Percentiles rank a stretch among this genome's conserved stretches.
phyloP scores from a whole-genome alignment of 2,113 vertebrate species.

The Poeciliopsis prolifica region DNA sequence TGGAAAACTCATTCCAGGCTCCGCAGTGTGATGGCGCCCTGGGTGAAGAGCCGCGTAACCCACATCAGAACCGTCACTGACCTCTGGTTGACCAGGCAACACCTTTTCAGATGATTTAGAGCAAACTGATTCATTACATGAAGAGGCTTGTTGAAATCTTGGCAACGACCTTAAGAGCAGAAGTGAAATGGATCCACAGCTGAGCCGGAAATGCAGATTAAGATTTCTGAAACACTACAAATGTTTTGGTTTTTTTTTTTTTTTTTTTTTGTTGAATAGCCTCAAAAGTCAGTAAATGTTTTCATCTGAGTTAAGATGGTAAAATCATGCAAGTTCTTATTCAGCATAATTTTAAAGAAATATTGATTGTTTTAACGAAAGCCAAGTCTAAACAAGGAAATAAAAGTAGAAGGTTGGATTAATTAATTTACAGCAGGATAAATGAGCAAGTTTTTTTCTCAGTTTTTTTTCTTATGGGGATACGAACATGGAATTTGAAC shows the following conservation, averaged over 20 bases:
- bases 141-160: conserved; percentile 32
- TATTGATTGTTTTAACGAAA: background rate
- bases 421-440: background rate
- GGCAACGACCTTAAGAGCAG: conserved; percentile 62
- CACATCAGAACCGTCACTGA: background rate
- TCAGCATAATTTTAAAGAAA: background rate
- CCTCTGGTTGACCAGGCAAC: background rate
- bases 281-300: background rate
- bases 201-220: background rate
- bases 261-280: background rate
- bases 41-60: background rate
- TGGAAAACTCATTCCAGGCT: too few species aligned
- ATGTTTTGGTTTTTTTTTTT: background rate
- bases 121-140: background rate
- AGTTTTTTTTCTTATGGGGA: background rate
- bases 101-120: background rate
- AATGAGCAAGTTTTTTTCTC: background rate
- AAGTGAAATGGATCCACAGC: conserved; percentile 30
- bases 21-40: background rate
- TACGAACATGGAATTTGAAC: background rate
- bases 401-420: background rate
- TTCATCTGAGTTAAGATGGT: too few species aligned
- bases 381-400: too few species aligned
- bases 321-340: background rate
- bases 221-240: background rate